Conservation (phyloP, 2,888 invertebrate genomes). For the Eupithecia vulgata region DNA sequence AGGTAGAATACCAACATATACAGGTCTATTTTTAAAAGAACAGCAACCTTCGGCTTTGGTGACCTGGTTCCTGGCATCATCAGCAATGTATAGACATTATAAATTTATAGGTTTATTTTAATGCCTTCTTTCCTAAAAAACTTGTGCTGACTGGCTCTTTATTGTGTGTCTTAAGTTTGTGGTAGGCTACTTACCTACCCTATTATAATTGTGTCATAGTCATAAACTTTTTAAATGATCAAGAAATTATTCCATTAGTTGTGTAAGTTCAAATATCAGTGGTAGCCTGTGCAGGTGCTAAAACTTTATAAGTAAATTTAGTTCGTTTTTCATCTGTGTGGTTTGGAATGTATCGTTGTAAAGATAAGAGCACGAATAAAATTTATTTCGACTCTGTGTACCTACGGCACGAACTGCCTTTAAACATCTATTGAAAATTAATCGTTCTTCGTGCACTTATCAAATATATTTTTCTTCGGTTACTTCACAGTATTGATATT, state of each 20-base stretch:
- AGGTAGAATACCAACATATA: no score
- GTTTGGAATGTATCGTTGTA: slow-evolving; percentile 59
- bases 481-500: slow-evolving; percentile 82
- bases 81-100: no score
- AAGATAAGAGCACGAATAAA: slow-evolving; percentile 52
- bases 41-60: no score
- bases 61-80: no score
- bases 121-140: slow-evolving; percentile 15
- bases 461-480: slow-evolving; percentile 63
- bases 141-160: slow-evolving; percentile 17
- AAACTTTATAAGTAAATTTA: slow-evolving; percentile 60
- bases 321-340: slow-evolving; percentile 61
- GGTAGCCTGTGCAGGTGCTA: slow-evolving; percentile 80
- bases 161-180: slow-evolving; percentile 63
- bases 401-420: neutral
- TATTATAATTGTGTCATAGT: slow-evolving; percentile 52
- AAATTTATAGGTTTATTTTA: no score
- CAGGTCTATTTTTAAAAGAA: no score
- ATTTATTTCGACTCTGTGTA: slow-evolving; percentile 23
- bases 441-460: slow-evolving; percentile 52
- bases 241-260: slow-evolving; percentile 60
- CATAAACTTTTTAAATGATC: slow-evolving; percentile 61
- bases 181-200: slow-evolving; percentile 43
- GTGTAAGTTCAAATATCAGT: slow-evolving; percentile 62
- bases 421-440: slow-evolving; percentile 27